These are phyloP conservation scores for Drosophila hamatofila DNA, from an alignment of 2,888 invertebrate genomes.

Conservation along the genomic window DNA sequence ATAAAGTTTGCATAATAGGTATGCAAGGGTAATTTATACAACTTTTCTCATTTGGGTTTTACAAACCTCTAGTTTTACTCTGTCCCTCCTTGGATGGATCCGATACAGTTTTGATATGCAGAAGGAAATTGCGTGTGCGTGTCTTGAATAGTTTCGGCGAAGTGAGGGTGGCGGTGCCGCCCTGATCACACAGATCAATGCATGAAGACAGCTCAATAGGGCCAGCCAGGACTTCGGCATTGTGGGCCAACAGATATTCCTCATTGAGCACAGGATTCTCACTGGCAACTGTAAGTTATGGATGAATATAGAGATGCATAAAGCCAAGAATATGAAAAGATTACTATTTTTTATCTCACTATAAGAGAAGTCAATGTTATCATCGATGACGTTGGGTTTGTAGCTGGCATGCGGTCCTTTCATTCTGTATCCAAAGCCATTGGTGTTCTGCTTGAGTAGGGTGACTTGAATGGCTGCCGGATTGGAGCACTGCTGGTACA, in stretches of 20 bases:
- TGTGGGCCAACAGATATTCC: constrained; percentile 93
- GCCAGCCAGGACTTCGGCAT: constrained; percentile 95
- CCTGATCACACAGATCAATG: constrained; percentile 93
- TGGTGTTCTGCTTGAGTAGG: constrained; percentile 89
- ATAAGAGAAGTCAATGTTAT: constrained; percentile 74
- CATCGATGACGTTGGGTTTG: constrained; percentile 85
- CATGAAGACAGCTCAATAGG: constrained; percentile 93
- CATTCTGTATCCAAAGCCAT: constrained; percentile 88
- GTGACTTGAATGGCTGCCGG: constrained; percentile 93
- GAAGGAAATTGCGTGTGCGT: constrained; percentile 91
- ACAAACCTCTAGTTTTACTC: constrained; percentile 84
- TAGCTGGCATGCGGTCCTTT: constrained; percentile 83
- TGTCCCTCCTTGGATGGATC: constrained; percentile 88
- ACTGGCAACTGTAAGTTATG: constrained; percentile 72
- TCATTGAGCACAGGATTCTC: constrained; percentile 92
- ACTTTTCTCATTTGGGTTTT: background rate
- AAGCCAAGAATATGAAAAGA: background rate
- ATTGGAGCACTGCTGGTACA: constrained; percentile 91
- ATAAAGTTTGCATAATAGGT: background rate
- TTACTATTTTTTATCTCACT: constrained; percentile 39
- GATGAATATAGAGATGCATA: background rate
- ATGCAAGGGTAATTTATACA: constrained; percentile 11
- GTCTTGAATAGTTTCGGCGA: constrained; percentile 93
- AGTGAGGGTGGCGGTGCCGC: constrained; percentile 93
- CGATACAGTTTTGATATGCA: constrained; percentile 90